A percentile compares a stretch with the other conserved stretches of the same genome.
Conservation (phyloP, 2,888 invertebrate species). For the Dascillus cervinus region DNA sequence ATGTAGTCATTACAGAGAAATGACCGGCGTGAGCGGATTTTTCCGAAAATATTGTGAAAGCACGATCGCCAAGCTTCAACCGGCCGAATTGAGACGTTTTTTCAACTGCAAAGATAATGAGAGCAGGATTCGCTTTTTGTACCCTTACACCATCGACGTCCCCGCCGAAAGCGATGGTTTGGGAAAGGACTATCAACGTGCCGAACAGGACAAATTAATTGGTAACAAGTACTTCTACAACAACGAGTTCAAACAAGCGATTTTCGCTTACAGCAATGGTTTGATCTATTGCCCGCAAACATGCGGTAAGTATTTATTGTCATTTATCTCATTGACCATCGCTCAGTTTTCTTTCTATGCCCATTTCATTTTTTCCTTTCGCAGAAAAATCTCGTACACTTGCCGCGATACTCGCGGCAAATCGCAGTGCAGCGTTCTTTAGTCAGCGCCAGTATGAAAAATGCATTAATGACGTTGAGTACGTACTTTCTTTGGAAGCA, state of each 20-base stretch:
- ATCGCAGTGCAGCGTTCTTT: conserved; percentile 73
- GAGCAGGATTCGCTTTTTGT: conserved; percentile 57
- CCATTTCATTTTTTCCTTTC: conserved; percentile 4
- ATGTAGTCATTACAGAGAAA: too few relatives aligned
- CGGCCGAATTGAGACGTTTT: too few relatives aligned
- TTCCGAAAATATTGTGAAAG: too few relatives aligned
- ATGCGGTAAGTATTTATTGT: conserved; percentile 49
- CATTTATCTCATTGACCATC: conserved; percentile 3
- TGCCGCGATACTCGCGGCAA: conserved; percentile 63
- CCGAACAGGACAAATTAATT: conserved; percentile 57
- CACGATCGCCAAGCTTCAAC: too few relatives aligned
- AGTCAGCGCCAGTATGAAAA: conserved; percentile 61
- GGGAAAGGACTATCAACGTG: conserved; percentile 51
- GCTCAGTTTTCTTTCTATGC: background rate
- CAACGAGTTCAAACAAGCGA: conserved; percentile 60
- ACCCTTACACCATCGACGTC: conserved; percentile 38
- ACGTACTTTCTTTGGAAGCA: conserved; percentile 51
- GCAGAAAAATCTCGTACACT: conserved; percentile 37
- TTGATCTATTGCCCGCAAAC: conserved; percentile 60
- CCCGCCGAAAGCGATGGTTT: conserved; percentile 36
- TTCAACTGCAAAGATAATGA: too few relatives aligned
- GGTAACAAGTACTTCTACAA: conserved; percentile 68
- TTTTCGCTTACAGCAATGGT: conserved; percentile 62
- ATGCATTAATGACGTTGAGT: conserved; percentile 62
- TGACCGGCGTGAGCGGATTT: too few relatives aligned